A percentile compares a stretch with the other conserved stretches of the same genome.
These are phyloP conservation scores for Drosophila diplacantha DNA, from an alignment of 2,888 invertebrate species.

Conservation along the genomic window DNA sequence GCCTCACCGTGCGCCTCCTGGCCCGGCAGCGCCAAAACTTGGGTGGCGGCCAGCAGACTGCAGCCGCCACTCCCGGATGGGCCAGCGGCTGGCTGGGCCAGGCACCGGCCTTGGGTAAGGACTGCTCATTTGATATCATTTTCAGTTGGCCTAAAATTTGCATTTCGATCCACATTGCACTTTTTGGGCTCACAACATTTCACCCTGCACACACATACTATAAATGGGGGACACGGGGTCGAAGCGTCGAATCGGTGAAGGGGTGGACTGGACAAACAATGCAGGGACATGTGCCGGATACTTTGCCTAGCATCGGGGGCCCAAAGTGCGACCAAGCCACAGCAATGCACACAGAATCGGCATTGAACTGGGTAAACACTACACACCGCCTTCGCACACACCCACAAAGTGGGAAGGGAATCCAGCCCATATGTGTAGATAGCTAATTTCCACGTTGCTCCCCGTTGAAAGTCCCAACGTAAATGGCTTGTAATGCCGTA, in stretches of 20 bases:
- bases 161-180: slow-evolving; percentile 28
- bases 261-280: slow-evolving; percentile 30
- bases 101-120: slow-evolving; percentile 79
- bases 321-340: slow-evolving; percentile 34
- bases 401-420: background rate
- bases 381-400: background rate
- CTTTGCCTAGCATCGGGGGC: slow-evolving; percentile 4
- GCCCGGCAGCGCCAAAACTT: slow-evolving; percentile 89
- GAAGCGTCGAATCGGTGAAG: background rate
- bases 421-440: slow-evolving; percentile 32
- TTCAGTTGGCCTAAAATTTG: slow-evolving; percentile 40
- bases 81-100: slow-evolving; percentile 87
- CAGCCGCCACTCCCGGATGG: slow-evolving; percentile 81
- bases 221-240: background rate
- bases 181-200: slow-evolving; percentile 36
- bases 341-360: slow-evolving; percentile 39
- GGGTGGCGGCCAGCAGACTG: slow-evolving; percentile 76
- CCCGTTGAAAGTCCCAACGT: slow-evolving; percentile 20
- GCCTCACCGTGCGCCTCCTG: slow-evolving; percentile 91
- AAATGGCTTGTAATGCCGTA: slow-evolving; percentile 33
- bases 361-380: slow-evolving; percentile 32
- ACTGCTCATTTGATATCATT: slow-evolving; percentile 40
- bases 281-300: slow-evolving; percentile 22
- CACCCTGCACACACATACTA: slow-evolving; percentile 21
- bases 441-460: slow-evolving; percentile 48